Conservation (phyloP, 2,888 invertebrate genomes). For the Creontiades dilutus region DNA sequence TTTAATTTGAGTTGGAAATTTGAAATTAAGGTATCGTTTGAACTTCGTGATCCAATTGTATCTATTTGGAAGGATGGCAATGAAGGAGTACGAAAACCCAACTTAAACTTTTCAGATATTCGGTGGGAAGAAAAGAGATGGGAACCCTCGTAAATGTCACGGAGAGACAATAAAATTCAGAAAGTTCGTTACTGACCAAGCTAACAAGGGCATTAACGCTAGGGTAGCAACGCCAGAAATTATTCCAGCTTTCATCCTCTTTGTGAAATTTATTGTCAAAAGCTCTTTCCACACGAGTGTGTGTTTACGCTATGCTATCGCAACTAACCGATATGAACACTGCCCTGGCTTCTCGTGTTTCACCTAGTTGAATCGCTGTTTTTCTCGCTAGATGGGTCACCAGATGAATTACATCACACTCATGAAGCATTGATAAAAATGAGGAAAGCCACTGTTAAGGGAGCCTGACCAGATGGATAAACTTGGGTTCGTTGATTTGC, state of each 20-base stretch:
- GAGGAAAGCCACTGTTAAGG: too few species aligned
- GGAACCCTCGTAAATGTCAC: conserved; percentile 27
- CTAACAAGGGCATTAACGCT: conserved; percentile 21
- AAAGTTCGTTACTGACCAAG: conserved; percentile 53
- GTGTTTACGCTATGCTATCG: neutral
- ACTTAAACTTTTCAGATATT: conserved; percentile 24
- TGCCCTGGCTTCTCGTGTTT: too few species aligned
- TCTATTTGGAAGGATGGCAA: conserved; percentile 36
- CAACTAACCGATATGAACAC: neutral
- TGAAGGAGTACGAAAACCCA: neutral
- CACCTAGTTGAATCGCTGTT: too few species aligned
- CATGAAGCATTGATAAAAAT: too few species aligned
- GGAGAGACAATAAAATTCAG: conserved; percentile 50
- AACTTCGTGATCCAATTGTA: conserved; percentile 59
- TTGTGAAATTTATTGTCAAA: conserved; percentile 12
- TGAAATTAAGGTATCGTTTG: conserved; percentile 64
- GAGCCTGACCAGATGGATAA: too few species aligned
- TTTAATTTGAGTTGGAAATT: conserved; percentile 64
- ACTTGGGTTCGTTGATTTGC: too few species aligned
- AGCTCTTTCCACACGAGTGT: neutral
- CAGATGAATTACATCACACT: too few species aligned
- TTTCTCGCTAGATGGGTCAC: too few species aligned
- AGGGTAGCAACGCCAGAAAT: conserved; percentile 6
- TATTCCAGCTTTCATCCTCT: conserved; percentile 35
- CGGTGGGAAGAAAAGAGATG: neutral